Evolutionary conservation across 2,888 invertebrate genomes (phyloP).

Genomic region (Altica lythri): DNA sequence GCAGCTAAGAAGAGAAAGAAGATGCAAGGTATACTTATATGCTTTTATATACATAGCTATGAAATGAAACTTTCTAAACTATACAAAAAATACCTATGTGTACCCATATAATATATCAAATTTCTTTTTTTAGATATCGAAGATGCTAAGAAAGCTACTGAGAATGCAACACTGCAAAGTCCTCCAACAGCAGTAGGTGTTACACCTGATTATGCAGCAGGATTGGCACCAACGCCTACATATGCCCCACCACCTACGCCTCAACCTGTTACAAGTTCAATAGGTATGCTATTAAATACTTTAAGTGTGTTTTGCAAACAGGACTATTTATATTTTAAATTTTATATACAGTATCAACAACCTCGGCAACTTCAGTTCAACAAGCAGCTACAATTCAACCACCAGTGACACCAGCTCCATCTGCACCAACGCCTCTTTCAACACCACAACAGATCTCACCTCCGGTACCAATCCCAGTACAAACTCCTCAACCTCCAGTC

Average conservation of each 20-base stretch:
- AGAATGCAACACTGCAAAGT: constrained; percentile 55
- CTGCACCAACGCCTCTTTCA: constrained; percentile 27
- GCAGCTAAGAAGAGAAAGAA: constrained; percentile 87
- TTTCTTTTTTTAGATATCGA: constrained; percentile 61
- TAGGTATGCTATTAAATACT: constrained; percentile 18
- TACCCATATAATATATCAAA: background rate
- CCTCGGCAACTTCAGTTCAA: constrained; percentile 50
- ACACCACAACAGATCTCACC: constrained; percentile 29
- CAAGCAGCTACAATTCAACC: constrained; percentile 40
- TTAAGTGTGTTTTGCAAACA: background rate
- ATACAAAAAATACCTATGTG: constrained; percentile 6
- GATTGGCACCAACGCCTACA: constrained; percentile 66
- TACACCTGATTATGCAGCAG: constrained; percentile 82
- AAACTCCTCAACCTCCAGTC: constrained; percentile 29
- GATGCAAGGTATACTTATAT: constrained; percentile 66
- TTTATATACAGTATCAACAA: constrained; percentile 41
- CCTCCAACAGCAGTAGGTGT: constrained; percentile 46
- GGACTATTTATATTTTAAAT: background rate
- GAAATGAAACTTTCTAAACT: no score
- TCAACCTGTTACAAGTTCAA: constrained; percentile 49
- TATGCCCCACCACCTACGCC: constrained; percentile 55
- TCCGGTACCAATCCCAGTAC: constrained; percentile 41
- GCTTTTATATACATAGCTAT: background rate
- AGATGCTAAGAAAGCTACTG: constrained; percentile 67
- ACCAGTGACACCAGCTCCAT: constrained; percentile 36